These are phyloP conservation scores for Lipotes vexillifer DNA, from an alignment of 2,113 vertebrate species.

Conservation along the genomic window DNA sequence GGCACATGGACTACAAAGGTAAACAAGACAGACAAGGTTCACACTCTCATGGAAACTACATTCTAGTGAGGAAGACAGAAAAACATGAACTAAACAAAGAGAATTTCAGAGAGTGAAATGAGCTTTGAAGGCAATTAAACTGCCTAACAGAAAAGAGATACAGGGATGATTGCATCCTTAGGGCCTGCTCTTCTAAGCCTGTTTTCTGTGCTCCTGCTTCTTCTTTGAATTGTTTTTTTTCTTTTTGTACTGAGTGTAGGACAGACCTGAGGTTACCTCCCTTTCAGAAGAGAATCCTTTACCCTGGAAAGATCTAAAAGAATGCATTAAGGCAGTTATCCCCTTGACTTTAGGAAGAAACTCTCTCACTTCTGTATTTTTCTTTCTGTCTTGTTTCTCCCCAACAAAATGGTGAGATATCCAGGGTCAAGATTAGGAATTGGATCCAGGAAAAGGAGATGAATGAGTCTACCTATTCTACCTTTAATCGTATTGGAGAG, in stretches of 20 bases:
- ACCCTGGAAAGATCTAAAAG: background rate
- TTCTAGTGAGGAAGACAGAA: background rate
- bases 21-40: background rate
- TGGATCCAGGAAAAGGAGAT: background rate
- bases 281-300: background rate
- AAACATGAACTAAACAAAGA: background rate
- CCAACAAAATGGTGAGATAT: background rate
- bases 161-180: background rate
- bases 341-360: background rate
- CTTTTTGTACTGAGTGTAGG: background rate
- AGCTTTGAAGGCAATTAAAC: background rate
- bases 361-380: background rate
- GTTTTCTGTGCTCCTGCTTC: background rate
- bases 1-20: background rate
- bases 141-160: background rate
- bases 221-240: background rate
- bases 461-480: background rate
- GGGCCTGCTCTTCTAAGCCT: background rate
- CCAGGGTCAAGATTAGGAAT: background rate
- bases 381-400: background rate
- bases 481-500: background rate
- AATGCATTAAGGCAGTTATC: background rate
- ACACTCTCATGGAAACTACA: background rate
- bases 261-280: background rate
- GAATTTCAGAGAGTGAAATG: background rate